Evolutionary conservation across 2,113 vertebrate genomes (phyloP).

Genomic region (Chunga burmeisteri): DNA sequence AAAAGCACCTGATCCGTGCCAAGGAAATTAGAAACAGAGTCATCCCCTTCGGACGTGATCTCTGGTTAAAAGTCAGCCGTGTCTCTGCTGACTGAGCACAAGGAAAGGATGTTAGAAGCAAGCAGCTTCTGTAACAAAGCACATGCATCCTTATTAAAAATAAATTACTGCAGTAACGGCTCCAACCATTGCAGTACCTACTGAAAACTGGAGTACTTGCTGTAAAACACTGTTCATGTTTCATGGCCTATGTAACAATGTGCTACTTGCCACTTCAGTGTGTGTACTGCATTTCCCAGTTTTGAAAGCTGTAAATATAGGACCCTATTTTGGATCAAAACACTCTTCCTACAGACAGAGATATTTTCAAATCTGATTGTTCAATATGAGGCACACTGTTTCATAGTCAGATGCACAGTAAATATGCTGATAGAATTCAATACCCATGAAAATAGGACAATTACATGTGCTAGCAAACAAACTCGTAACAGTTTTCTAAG

Average conservation of each 20-base stretch:
- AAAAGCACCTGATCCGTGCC: background rate
- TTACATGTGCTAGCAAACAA: background rate
- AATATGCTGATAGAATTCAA: background rate
- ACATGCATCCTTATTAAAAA: background rate
- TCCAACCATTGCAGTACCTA: background rate
- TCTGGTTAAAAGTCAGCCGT: slow-evolving; percentile 5
- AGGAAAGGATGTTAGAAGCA: background rate
- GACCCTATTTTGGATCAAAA: background rate
- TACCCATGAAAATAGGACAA: background rate
- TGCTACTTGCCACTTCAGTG: background rate
- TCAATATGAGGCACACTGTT: background rate
- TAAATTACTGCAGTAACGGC: slow-evolving; percentile 1
- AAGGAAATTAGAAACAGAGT: background rate
- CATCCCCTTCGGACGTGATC: background rate
- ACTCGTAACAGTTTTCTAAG: background rate
- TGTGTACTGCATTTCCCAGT: background rate
- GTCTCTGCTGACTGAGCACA: background rate
- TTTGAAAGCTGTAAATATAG: background rate
- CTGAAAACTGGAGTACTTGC: background rate
- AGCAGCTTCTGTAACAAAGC: background rate
- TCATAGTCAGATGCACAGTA: background rate
- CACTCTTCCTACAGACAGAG: background rate
- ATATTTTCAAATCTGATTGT: background rate
- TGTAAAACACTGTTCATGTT: background rate
- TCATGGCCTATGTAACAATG: background rate